A percentile compares a stretch with the other conserved stretches of the same genome.
Conservation (phyloP, 2,113 vertebrate genomes). For the Catharus fuscescens region DNA sequence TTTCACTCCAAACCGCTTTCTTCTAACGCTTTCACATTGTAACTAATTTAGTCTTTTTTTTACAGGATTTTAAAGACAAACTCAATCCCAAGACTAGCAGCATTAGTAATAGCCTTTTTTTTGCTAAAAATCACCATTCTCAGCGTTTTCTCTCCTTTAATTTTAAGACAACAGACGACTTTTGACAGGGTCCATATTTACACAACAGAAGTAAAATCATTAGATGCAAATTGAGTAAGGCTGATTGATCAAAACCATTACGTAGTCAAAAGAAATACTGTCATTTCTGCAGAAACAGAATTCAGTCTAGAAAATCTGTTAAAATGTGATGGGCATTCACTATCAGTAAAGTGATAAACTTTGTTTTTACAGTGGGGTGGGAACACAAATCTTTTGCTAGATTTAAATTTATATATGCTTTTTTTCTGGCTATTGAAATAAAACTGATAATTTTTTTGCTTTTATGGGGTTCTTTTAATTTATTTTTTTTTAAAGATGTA, state of each 20-base stretch:
- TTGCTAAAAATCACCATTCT: neutral
- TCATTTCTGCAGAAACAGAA: neutral
- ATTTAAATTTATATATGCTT: neutral
- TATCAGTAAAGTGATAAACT: neutral
- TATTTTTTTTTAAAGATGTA: neutral
- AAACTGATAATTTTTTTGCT: neutral
- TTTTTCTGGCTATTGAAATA: neutral
- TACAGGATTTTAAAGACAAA: neutral
- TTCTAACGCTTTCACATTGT: neutral
- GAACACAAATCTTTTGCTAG: neutral
- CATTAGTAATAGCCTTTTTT: neutral
- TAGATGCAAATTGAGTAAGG: neutral
- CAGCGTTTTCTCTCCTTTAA: neutral
- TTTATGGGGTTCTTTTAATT: neutral
- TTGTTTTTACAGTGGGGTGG: neutral
- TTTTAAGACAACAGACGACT: neutral
- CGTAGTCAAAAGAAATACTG: neutral
- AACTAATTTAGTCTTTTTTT: neutral
- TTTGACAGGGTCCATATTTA: neutral
- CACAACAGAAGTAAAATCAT: neutral
- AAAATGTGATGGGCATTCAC: neutral
- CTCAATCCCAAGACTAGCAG: neutral
- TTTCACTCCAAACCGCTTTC: neutral
- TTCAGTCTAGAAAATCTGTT: neutral
- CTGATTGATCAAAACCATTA: accelerated